Base-by-base conservation (phyloP, 2,888 invertebrate species). In the Axea sp. region DNA sequence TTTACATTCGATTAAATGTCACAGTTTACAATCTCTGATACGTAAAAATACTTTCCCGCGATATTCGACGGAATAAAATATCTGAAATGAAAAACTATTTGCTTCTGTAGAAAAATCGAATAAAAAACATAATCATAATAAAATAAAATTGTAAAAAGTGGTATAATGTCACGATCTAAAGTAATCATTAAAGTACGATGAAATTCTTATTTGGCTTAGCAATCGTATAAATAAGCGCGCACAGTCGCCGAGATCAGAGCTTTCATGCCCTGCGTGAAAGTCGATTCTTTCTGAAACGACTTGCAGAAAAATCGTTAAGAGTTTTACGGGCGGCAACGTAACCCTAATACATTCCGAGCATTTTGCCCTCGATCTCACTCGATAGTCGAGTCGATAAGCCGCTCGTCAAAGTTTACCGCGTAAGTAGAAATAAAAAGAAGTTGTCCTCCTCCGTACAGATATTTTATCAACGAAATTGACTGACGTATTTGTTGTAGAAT, bases 231-330 rank as follows among this genome's bases (percentile, higher is more conserved):
- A 39, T 62, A 49, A 49, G 33, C 12, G 28, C 37, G 11, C 30
- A 19, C 8, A 17, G 12, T 22, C 24, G 14, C 8, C 14, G 6
- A 7, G 4, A 60, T 2, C 19, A 7, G 45, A 30, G 26, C 37
- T 51, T 15, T 14, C 51, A n/a, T 14, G 14, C 35, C 35, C 9
- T 47, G 24, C 53, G 57, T 47, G 60, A 47, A 53, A n/a, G n/a
- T n/a, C n/a, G n/a, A 67, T 55, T 71, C 62, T 62, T 55, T 41
- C 43, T 24, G 49, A 55, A 67, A 74, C 33, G 24, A 51, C 65
- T 65, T 68, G 62, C 57, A 47, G 72, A 64, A 75, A 65, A 75
- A 75, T 72, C 72, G 68, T 72, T 75, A 71, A 67, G 53, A 62
- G 49, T 68, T 75, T 75, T 75, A 72, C 72, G 72, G 68, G 51